Evolutionary conservation across 2,888 invertebrate genomes (phyloP).

Genomic region (Drosophila setosimentum): DNA sequence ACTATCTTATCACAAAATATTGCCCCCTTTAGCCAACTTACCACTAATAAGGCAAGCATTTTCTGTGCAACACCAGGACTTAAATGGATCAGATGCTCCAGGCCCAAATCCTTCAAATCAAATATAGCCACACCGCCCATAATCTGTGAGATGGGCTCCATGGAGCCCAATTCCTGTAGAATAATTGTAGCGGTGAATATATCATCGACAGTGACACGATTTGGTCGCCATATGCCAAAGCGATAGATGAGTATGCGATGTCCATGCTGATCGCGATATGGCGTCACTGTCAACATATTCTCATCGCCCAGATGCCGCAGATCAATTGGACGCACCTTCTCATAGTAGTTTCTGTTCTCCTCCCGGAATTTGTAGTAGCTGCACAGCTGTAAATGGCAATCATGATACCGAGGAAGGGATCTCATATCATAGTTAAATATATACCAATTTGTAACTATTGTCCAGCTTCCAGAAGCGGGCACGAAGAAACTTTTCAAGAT

Average conservation of each 20-base stretch:
- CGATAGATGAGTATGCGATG: slow-evolving; percentile 89
- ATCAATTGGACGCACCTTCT: slow-evolving; percentile 89
- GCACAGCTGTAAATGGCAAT: slow-evolving; percentile 85
- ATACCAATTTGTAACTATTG: slow-evolving; percentile 91
- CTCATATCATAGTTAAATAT: not conserved
- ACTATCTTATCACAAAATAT: not conserved
- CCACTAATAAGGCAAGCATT: slow-evolving; percentile 90
- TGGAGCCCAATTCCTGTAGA: slow-evolving; percentile 90
- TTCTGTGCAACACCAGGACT: slow-evolving; percentile 90
- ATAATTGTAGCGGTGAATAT: slow-evolving; percentile 90
- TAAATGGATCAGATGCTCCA: slow-evolving; percentile 90
- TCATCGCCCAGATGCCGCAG: slow-evolving; percentile 89
- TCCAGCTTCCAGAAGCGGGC: slow-evolving; percentile 90
- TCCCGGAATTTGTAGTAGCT: slow-evolving; percentile 92
- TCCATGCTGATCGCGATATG: slow-evolving; percentile 91
- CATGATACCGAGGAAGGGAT: not conserved
- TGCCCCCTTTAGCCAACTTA: slow-evolving; percentile 83
- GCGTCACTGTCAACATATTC: slow-evolving; percentile 90
- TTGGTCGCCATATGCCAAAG: slow-evolving; percentile 92
- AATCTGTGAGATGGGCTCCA: slow-evolving; percentile 91
- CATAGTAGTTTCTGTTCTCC: slow-evolving; percentile 89
- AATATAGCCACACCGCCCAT: slow-evolving; percentile 92
- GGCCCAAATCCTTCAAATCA: slow-evolving; percentile 89
- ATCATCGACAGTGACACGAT: slow-evolving; percentile 88
- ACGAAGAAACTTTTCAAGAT: slow-evolving; percentile 90